Evolutionary conservation across 2,888 invertebrate genomes (phyloP).

Genomic region (Tenthredo amoena): DNA sequence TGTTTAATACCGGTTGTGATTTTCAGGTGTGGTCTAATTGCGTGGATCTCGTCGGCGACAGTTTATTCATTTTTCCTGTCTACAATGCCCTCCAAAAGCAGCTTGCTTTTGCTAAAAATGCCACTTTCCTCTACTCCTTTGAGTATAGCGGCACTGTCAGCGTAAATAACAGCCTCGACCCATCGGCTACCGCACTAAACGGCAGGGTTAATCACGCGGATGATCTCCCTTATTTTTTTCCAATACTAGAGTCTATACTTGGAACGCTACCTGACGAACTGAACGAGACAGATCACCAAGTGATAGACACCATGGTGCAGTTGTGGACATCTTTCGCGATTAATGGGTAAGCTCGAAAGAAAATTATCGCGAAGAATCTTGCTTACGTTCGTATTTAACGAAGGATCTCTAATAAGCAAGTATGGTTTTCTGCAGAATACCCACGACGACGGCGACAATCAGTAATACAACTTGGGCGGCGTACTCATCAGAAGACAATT

Average conservation of each 20-base stretch:
- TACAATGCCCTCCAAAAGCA: background rate
- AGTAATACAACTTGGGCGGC: constrained; percentile 3
- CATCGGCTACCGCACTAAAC: background rate
- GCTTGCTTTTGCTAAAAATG: background rate
- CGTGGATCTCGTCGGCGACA: background rate
- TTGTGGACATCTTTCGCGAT: too few relatives aligned
- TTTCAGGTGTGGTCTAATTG: background rate
- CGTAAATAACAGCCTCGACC: background rate
- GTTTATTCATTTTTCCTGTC: background rate
- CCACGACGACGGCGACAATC: background rate
- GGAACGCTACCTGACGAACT: background rate
- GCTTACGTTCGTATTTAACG: background rate
- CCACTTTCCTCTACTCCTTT: background rate
- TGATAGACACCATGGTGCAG: background rate
- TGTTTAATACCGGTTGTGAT: background rate
- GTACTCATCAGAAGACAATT: background rate
- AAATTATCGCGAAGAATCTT: background rate
- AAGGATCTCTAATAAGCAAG: background rate
- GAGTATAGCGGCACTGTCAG: background rate
- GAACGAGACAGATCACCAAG: background rate
- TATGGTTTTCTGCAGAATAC: background rate
- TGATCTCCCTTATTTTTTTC: background rate
- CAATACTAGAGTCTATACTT: background rate
- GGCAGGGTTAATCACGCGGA: background rate
- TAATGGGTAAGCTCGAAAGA: background rate